phyloP scores from a whole-genome alignment of 2,888 invertebrate genomes.

The Hirtodrosophila alboralis region DNA sequence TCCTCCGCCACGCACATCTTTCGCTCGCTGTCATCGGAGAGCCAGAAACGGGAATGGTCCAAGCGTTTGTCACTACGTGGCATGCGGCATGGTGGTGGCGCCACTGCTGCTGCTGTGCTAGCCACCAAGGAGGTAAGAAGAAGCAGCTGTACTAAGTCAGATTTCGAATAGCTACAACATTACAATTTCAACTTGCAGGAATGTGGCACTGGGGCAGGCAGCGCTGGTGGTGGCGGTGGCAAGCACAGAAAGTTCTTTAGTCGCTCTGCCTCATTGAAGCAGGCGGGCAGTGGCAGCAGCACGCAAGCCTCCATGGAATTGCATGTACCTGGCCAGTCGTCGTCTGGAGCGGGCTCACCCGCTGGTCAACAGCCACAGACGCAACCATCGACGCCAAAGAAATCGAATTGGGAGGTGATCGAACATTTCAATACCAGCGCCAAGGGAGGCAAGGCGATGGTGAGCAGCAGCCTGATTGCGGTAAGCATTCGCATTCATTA shows the following conservation, averaged over 20 bases:
- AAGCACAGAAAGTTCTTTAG: constrained; percentile 84
- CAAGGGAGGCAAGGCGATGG: constrained; percentile 86
- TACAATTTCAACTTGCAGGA: constrained; percentile 29
- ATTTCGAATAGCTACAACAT: constrained; percentile 2
- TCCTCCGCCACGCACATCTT: constrained; percentile 85
- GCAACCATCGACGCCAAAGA: constrained; percentile 88
- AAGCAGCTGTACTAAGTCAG: constrained; percentile 3
- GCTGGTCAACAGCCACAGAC: constrained; percentile 82
- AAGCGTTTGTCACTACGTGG: constrained; percentile 90
- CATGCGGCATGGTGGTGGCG: constrained; percentile 85
- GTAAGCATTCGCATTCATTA: constrained; percentile 84
- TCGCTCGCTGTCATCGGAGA: constrained; percentile 88
- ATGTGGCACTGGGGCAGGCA: neutral
- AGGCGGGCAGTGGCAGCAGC: constrained; percentile 83
- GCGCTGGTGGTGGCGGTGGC: constrained; percentile 16
- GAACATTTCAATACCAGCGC: constrained; percentile 91
- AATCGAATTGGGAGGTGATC: constrained; percentile 96
- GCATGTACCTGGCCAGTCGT: constrained; percentile 73
- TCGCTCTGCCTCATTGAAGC: constrained; percentile 86
- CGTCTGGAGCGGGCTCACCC: constrained; percentile 37
- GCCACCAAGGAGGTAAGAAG: constrained; percentile 82
- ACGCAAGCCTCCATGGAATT: constrained; percentile 82
- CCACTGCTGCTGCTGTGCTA: constrained; percentile 82
- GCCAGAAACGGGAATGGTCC: constrained; percentile 89
- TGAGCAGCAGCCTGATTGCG: constrained; percentile 87